Conservation (phyloP, 2,113 vertebrate species). For the Donacobius atricapilla region DNA sequence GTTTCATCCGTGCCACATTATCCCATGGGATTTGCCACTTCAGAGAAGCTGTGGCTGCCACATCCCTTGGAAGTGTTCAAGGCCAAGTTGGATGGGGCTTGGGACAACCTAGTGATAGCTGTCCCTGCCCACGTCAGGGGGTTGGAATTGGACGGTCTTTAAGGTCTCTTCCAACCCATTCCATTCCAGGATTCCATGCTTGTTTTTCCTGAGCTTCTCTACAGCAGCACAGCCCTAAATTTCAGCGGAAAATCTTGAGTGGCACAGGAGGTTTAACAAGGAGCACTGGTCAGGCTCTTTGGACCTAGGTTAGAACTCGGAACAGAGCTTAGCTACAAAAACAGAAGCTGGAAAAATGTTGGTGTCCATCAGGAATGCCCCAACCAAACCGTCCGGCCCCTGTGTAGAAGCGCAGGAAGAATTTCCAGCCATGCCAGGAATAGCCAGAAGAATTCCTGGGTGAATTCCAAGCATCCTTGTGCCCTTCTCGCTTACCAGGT, state of each 20-base stretch:
- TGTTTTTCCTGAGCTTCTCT: background rate
- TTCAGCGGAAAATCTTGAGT: background rate
- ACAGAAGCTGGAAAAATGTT: background rate
- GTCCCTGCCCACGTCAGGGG: background rate
- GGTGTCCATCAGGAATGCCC: background rate
- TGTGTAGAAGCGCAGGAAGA: rapidly evolving
- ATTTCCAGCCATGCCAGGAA: background rate
- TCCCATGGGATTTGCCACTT: background rate
- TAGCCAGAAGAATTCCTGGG: background rate
- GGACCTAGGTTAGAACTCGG: background rate
- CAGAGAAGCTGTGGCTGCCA: background rate
- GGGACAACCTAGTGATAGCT: background rate
- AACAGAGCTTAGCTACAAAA: background rate
- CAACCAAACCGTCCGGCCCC: background rate
- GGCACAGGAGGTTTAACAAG: background rate
- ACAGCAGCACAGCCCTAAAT: background rate
- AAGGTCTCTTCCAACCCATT: background rate
- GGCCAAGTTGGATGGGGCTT: background rate
- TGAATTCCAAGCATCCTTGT: background rate
- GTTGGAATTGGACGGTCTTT: background rate
- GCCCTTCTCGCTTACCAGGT: conserved; percentile 82
- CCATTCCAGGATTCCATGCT: background rate
- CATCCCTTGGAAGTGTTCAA: background rate
- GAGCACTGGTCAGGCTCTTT: background rate
- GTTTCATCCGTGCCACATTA: background rate